These are phyloP conservation scores for Tenthredo amoena DNA, from an alignment of 2,888 invertebrate genomes.

Conservation along the genomic window DNA sequence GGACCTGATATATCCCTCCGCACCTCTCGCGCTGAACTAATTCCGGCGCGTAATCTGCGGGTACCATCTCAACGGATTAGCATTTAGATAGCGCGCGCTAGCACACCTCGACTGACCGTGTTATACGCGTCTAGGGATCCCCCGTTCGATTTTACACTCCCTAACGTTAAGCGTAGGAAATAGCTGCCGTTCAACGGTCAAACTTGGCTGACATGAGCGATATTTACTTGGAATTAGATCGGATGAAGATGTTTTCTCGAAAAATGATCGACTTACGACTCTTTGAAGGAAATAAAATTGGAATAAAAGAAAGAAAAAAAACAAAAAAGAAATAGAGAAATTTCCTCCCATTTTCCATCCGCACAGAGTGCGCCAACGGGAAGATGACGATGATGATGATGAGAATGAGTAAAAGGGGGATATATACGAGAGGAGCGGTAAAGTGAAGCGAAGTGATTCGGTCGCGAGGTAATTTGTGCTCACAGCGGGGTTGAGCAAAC, in stretches of 20 bases:
- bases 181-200: not conserved
- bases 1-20: constrained; percentile 71
- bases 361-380: not conserved
- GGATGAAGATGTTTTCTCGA: not conserved
- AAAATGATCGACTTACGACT: too few relatives aligned
- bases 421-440: constrained; percentile 6
- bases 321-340: not conserved
- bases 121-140: constrained; percentile 66
- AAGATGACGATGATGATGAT: not conserved
- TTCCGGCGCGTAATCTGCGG: constrained; percentile 77
- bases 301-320: too few relatives aligned
- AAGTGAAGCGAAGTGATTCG: constrained; percentile 74
- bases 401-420: not conserved
- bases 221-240: not conserved
- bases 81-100: constrained; percentile 75
- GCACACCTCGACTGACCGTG: constrained; percentile 67
- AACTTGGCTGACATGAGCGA: not conserved
- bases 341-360: not conserved
- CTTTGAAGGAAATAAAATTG: too few relatives aligned
- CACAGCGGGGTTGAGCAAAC: constrained; percentile 83
- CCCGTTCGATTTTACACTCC: constrained; percentile 61
- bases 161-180: not conserved
- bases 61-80: constrained; percentile 78
- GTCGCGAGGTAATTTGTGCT: constrained; percentile 83
- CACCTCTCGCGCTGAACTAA: constrained; percentile 70